A percentile compares a stretch with the other conserved stretches of the same genome.
These are phyloP conservation scores for Zaprionus camerounensis DNA, from an alignment of 1,140 invertebrate species.

Conservation along the genomic window DNA sequence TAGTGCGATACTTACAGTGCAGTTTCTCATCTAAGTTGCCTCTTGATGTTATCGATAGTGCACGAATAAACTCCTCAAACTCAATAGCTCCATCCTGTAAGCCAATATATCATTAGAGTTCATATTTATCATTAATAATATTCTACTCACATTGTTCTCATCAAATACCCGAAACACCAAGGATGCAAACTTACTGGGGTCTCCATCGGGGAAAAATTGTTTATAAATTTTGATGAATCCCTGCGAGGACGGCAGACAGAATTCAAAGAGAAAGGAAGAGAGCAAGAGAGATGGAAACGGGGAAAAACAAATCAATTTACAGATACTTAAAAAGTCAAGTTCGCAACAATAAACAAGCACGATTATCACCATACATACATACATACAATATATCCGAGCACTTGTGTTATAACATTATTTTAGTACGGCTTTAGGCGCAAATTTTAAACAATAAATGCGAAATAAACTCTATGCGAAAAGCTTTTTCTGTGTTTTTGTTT, in stretches of 20 bases:
- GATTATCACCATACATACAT: conserved; percentile 6
- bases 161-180: conserved; percentile 99
- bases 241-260: conserved; percentile 85
- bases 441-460: neutral
- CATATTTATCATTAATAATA: conserved; percentile 86
- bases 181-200: conserved; percentile 98
- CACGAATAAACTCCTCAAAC: conserved; percentile 98
- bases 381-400: conserved; percentile 1
- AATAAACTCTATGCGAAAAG: neutral
- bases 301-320: neutral
- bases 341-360: neutral
- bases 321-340: neutral
- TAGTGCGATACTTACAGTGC: conserved; percentile 92
- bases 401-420: conserved; percentile 1
- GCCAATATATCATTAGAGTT: conserved; percentile 19
- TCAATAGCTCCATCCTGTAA: conserved; percentile 97
- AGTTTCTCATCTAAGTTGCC: conserved; percentile 98
- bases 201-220: conserved; percentile 99
- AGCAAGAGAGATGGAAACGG: neutral
- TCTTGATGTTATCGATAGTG: conserved; percentile 96
- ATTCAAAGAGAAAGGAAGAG: conserved; percentile 6
- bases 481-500: neutral
- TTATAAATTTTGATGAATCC: conserved; percentile 99
- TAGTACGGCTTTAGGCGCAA: neutral
- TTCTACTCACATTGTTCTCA: conserved; percentile 96